A percentile compares a stretch with the other conserved stretches of the same genome.
Conservation (phyloP, 2,888 invertebrate genomes). For the Leptarthrus brevirostris region DNA sequence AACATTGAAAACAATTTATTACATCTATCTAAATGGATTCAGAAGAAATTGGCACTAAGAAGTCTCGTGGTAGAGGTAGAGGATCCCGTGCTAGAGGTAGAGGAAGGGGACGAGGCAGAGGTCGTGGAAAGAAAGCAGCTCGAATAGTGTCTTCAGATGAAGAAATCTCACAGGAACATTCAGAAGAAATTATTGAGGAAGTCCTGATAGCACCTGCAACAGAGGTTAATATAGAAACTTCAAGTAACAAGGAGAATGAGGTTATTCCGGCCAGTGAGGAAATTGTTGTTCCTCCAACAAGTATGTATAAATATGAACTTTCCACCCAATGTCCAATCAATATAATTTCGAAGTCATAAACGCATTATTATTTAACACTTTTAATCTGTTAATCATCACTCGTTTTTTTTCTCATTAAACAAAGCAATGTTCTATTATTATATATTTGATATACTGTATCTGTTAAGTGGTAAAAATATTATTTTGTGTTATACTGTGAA, state of each 20-base stretch:
- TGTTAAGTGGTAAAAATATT: no score
- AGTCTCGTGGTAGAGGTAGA: slow-evolving; percentile 66
- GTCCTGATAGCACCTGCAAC: background rate
- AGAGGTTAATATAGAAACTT: slow-evolving; percentile 60
- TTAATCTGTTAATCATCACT: slow-evolving; percentile 28
- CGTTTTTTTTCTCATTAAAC: slow-evolving; percentile 2
- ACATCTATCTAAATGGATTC: slow-evolving; percentile 56
- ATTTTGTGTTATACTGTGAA: no score
- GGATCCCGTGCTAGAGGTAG: slow-evolving; percentile 79
- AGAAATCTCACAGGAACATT: slow-evolving; percentile 68
- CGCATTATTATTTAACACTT: background rate
- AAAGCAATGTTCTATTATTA: no score
- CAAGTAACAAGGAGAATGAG: slow-evolving; percentile 53
- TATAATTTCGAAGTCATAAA: no score
- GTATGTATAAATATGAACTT: slow-evolving; percentile 59
- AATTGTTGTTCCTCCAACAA: slow-evolving; percentile 60
- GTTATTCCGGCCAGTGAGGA: slow-evolving; percentile 49
- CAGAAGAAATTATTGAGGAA: slow-evolving; percentile 56
- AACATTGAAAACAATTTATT: no score
- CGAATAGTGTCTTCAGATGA: slow-evolving; percentile 77
- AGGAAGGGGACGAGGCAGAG: slow-evolving; percentile 82
- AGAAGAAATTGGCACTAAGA: slow-evolving; percentile 61
- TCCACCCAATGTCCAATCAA: no score
- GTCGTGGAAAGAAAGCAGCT: slow-evolving; percentile 76
- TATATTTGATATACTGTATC: no score